A percentile compares a stretch with the other conserved stretches of the same genome.
These are phyloP conservation scores for Hucho hucho DNA, from an alignment of 2,113 vertebrate genomes.

Conservation along the genomic window DNA sequence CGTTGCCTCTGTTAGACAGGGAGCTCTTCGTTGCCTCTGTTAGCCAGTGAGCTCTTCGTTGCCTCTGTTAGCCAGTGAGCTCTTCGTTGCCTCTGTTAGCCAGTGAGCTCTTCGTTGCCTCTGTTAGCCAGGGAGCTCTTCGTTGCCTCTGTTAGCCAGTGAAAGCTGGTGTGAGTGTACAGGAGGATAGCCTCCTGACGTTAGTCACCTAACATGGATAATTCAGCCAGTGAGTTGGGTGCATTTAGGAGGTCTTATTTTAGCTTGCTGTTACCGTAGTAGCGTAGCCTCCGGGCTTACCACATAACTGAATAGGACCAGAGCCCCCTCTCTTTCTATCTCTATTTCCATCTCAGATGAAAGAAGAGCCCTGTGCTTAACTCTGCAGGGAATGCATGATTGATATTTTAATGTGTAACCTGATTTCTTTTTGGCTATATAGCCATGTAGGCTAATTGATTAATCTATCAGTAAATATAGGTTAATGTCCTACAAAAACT, in stretches of 20 bases:
- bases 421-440: too few species aligned
- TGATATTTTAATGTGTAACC: too few species aligned
- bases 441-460: too few species aligned
- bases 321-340: not conserved
- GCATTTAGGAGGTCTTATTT: slow-evolving; percentile 46
- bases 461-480: too few species aligned
- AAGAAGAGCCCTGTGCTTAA: not conserved
- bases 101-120: not conserved
- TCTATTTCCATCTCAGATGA: slow-evolving; percentile 9
- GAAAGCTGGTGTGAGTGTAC: slow-evolving; percentile 14
- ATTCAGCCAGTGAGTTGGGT: slow-evolving; percentile 39
- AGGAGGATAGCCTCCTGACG: slow-evolving; percentile 17
- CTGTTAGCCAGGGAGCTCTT: not conserved
- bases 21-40: not conserved
- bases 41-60: not conserved
- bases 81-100: too few species aligned
- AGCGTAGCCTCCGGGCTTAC: slow-evolving; percentile 35
- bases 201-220: slow-evolving; percentile 55
- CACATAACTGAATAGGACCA: slow-evolving; percentile 38
- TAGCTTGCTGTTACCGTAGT: slow-evolving; percentile 20
- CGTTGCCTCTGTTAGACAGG: not conserved
- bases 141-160: not conserved
- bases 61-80: too few species aligned
- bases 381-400: not conserved
- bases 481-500: too few species aligned